Evolutionary conservation across 2,888 invertebrate genomes (phyloP), one percentile per base, ranked within the genome.

Genomic region (Harpalus rufipes): DNA sequence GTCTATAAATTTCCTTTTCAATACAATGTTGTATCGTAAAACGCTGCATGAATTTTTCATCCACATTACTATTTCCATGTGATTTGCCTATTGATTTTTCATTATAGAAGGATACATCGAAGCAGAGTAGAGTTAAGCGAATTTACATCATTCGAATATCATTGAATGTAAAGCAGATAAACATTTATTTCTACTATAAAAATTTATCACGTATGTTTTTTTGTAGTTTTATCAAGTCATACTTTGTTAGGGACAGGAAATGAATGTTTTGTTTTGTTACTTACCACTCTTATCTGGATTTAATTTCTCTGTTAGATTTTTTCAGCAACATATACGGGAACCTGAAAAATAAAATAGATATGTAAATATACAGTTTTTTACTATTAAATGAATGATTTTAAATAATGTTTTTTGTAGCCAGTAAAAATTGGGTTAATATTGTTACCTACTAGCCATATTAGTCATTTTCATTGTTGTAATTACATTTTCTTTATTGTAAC

Each of bases 1-100:
- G 21, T 63, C 21, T 12, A 63, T 63, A 63, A 63, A 63, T 63
- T 63, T 63, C 12, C 63, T 63, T 63, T 2, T 0, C 63, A 25
- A 10, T 63, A 10, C 21, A 21, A 12, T 63, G 63, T 63, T 18
- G 63, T 63, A 59, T 59, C 59, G 59, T 59, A 59, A 59, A 65
- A 18, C 18, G n/a, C 68, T 25, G 44, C 59, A 80, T 80, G 61
- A 80, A 80, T 80, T 80, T 80, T 80, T 80, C 80, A 80, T 80
- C 80, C n/a, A 39, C 80, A 61, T 80, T 80, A 80, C 59, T 61
- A 61, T 80, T 80, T 80, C 80, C 80, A 80, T 80, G 80, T 59
- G 80, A 80, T 80, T 80, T 80, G 32, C 16, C 32, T 61, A 80
- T 80, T 80, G 80, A 80, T 80, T 80, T 80, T 61, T 61, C 80